These are phyloP conservation scores for Charina bottae DNA, from an alignment of 2,113 vertebrate genomes.

Conservation along the genomic window DNA sequence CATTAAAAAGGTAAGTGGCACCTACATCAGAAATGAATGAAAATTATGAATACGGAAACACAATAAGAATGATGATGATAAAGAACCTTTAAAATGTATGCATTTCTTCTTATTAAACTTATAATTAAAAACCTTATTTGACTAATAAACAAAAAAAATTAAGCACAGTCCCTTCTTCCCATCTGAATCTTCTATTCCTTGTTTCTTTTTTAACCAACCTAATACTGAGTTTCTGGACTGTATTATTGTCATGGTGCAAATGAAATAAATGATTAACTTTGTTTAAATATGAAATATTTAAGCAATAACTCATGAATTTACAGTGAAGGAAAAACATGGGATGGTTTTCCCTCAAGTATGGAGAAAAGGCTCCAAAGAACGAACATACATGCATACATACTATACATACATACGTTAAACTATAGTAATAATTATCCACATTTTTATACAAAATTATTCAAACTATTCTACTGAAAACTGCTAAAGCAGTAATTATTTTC, in stretches of 20 bases:
- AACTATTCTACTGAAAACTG: conserved; percentile 61
- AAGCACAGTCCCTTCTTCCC: conserved; percentile 24
- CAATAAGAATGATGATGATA: conserved; percentile 17
- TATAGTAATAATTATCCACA: conserved; percentile 61
- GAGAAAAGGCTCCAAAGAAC: conserved; percentile 49
- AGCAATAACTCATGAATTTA: conserved; percentile 25
- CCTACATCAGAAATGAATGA: conserved; percentile 21
- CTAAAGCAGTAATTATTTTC: conserved; percentile 59
- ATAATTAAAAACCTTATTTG: conserved; percentile 29
- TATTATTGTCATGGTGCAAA: conserved; percentile 54
- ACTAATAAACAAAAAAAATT: conserved; percentile 52
- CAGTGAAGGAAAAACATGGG: conserved; percentile 47
- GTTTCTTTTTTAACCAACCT: conserved; percentile 9
- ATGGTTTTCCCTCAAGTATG: conserved; percentile 40
- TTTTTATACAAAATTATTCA: conserved; percentile 61
- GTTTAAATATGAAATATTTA: conserved; percentile 16
- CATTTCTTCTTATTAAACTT: not conserved
- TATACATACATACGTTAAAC: too few relatives aligned
- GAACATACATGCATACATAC: too few relatives aligned
- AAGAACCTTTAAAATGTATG: conserved; percentile 15
- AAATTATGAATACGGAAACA: conserved; percentile 27
- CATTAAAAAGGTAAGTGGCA: conserved; percentile 29
- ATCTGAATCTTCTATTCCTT: not conserved
- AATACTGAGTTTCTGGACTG: conserved; percentile 35
- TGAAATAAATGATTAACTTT: conserved; percentile 30